Evolutionary conservation across 1,140 invertebrate genomes (phyloP).

Genomic region (Diorhabda elongata): DNA sequence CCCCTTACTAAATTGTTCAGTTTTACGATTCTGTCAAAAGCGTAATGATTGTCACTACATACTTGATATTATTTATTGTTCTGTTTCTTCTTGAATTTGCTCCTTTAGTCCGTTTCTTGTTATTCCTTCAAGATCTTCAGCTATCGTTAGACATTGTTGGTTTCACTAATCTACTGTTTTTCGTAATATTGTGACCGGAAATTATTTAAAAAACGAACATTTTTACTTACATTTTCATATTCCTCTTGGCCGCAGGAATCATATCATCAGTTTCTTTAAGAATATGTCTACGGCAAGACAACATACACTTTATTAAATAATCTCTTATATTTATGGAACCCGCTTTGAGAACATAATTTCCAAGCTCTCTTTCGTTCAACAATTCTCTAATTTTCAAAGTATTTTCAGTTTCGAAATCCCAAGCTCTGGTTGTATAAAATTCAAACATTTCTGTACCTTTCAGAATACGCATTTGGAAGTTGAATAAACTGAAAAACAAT

Average conservation of each 20-base stretch:
- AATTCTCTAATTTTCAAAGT: slow-evolving; percentile 32
- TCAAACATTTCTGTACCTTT: slow-evolving; percentile 50
- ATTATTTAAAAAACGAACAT: too few species aligned
- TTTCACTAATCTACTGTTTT: too few species aligned
- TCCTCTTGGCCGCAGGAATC: slow-evolving; percentile 51
- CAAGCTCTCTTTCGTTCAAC: slow-evolving; percentile 44
- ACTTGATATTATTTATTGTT: too few species aligned
- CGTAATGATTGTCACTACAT: too few species aligned
- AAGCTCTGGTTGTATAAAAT: slow-evolving; percentile 49
- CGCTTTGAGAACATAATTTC: slow-evolving; percentile 45
- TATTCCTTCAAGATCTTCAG: too few species aligned
- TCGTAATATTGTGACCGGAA: too few species aligned
- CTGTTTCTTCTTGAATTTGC: too few species aligned
- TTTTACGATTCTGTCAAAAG: too few species aligned
- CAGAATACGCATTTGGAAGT: slow-evolving; percentile 68
- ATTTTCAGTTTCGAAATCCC: slow-evolving; percentile 48
- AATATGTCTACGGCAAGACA: slow-evolving; percentile 49
- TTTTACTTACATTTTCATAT: slow-evolving; percentile 44
- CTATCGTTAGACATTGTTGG: too few species aligned
- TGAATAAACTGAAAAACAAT: slow-evolving; percentile 56
- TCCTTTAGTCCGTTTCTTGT: too few species aligned
- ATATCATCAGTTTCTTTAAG: slow-evolving; percentile 55
- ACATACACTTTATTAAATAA: slow-evolving; percentile 46
- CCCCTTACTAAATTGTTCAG: too few species aligned
- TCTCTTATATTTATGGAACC: slow-evolving; percentile 43